Conservation (phyloP, 2,888 invertebrate genomes). For the Brenthis hecate region DNA sequence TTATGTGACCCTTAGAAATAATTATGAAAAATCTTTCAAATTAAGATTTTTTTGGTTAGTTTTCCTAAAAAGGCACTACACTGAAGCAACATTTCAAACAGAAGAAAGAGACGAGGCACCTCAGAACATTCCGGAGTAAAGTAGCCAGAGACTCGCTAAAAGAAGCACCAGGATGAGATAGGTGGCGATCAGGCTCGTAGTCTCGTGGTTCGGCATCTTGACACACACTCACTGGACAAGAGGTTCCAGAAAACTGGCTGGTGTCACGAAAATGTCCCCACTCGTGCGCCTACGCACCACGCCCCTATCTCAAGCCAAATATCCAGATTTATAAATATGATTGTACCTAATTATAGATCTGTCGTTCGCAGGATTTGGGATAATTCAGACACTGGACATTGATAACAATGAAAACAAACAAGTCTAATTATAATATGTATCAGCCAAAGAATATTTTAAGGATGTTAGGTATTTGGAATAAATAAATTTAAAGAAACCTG, state of each 20-base stretch:
- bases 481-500: background rate
- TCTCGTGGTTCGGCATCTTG: conserved; percentile 82
- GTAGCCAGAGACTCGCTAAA: conserved; percentile 85
- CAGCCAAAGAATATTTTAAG: background rate
- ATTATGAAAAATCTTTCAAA: too few relatives aligned
- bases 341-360: conserved; percentile 53
- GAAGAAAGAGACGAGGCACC: conserved; percentile 50
- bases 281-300: conserved; percentile 59
- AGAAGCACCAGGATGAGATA: conserved; percentile 86
- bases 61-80: too few relatives aligned
- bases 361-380: conserved; percentile 52
- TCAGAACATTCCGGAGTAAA: conserved; percentile 85
- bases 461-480: background rate
- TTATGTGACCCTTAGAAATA: too few relatives aligned
- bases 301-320: conserved; percentile 53
- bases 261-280: conserved; percentile 50
- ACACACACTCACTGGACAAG: conserved; percentile 66
- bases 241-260: conserved; percentile 65
- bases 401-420: conserved; percentile 40
- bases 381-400: conserved; percentile 19
- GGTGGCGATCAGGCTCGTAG: conserved; percentile 86
- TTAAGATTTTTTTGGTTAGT: too few relatives aligned
- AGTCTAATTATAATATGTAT: conserved; percentile 2
- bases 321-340: conserved; percentile 67
- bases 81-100: too few relatives aligned